Evolutionary conservation across 1,140 invertebrate genomes (phyloP), one percentile per base, ranked within the genome.

Genomic region (Sogatella furcifera): DNA sequence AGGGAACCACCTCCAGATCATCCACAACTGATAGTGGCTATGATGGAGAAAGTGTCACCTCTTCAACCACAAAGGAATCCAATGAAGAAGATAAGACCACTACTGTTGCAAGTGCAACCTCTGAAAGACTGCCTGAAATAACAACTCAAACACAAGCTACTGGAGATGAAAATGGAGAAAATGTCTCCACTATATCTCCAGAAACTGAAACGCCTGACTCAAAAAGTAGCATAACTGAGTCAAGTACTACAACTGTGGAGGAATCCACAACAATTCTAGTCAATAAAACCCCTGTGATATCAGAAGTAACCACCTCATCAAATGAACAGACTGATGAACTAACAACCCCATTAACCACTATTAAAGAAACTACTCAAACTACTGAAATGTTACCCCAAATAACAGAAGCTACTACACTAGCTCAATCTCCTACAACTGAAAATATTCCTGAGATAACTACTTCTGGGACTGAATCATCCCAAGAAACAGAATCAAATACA

Each of bases 301-400:
- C 46, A 52, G 11, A 24, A 52, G 22, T 24, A 21, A 52, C 46
- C 22, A 21, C 46, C 19, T 31, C 34, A 38, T 38, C 34, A 11
- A 38, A 38, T 13, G 11, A 9, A 38, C 34, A 38, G 34, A 38
- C 34, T 38, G 34, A 38, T 13, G 34, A 38, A 38, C 34, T 38
- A 38, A 38, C 34, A 38, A 38, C 34, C 34, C 34, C 34, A 38
- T 11, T 38, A 38, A 38, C 34, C 34, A 38, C 34, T 38, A 38
- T 10, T 38, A 38, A 38, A 62, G 67, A 49, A 22, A 49, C 46
- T 49, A 11, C 11, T 11, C 15, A 66, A 57, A 68, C 70, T 11
- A 70, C 67, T 62, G 74, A 77, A 67, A 77, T 72, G 69, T 74
- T 73, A 69, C 71, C 73, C 57, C 74, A 71, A 43, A 74, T 77